Conservation (phyloP, 2,113 vertebrate genomes). For the Grallaria varia region DNA sequence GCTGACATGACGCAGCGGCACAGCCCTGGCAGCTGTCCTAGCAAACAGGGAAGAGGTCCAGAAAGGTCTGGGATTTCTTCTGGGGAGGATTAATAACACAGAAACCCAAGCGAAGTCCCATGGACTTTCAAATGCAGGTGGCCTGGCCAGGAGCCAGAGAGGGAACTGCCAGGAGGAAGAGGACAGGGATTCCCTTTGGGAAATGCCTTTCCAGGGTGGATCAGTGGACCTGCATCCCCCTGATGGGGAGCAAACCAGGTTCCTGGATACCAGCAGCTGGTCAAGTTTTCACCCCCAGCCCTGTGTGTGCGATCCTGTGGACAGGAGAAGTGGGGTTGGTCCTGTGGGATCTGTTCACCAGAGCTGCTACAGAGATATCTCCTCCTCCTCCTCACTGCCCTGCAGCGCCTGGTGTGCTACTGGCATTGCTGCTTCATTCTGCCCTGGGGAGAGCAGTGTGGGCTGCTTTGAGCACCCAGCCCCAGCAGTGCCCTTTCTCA, state of each 20-base stretch:
- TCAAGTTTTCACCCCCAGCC: not conserved
- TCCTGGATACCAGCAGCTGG: not conserved
- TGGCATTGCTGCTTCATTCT: not conserved
- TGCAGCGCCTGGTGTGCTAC: not conserved
- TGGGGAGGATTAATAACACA: conserved; percentile 43
- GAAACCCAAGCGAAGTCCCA: not conserved
- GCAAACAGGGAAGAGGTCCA: conserved; percentile 54
- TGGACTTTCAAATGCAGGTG: conserved; percentile 13
- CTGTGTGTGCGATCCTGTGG: fast-evolving
- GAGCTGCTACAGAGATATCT: not conserved
- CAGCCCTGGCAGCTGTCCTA: conserved; percentile 38
- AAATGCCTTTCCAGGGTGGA: not conserved
- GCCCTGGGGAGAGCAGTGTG: not conserved
- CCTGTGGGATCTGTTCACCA: not conserved
- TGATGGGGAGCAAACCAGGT: not conserved
- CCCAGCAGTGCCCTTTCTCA: not conserved
- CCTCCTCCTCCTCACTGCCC: not conserved
- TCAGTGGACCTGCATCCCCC: not conserved
- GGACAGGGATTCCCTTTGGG: not conserved
- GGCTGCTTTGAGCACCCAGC: not conserved
- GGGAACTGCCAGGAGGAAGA: not conserved
- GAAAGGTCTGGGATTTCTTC: conserved; percentile 54
- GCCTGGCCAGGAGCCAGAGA: conserved; percentile 30
- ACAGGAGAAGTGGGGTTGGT: not conserved
- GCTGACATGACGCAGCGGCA: not conserved